Base-by-base conservation (phyloP, 2,113 vertebrate species). In the Vombatus ursinus region DNA sequence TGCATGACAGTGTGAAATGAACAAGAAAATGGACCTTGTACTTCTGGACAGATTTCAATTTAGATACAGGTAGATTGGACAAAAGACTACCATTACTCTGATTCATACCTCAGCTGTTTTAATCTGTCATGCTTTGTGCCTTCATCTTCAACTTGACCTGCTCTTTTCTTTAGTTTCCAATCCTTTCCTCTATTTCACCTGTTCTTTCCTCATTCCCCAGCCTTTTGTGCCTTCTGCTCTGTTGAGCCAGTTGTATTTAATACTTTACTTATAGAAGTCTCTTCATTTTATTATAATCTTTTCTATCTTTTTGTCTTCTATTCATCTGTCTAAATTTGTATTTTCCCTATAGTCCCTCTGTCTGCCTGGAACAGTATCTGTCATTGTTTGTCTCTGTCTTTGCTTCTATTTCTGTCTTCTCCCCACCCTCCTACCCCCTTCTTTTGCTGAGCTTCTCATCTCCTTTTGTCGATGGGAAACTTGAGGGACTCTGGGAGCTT, bases 1-100 rank as follows among this genome's bases (percentile, higher is more conserved):
- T 84, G 68, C 68, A 84, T 44, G 68, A 84, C 68, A 84, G 68
- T 23, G 68, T 84, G 68, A 84, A 84, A 84, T 84, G 68, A 84
- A 44, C 68, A 84, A 84, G 68, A 84, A 84, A 84, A 84, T 84
- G 68, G 68, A 84, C 68, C 68, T 84, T 84, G 68, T 84, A 44
- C 68, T 84, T 84, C 68, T 84, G 68, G 68, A 84, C 68, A 84
- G 68, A 84, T 84, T 84, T 84, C 68, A 84, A 84, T 84, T 84
- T 84, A 44, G 68, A 84, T 84, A 84, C 68, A 84, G 68, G 68
- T 84, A 84, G 68, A 84, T 84, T 84, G 68, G n/a, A 84, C 68
- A 84, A 84, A 84, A 84, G 68, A 84, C 68, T 84, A 84, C 68
- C 68, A 84, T 84, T 84, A 84, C 68, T 23, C 68, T 84, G 68